Percentiles rank a stretch among this genome's conserved stretches.
phyloP scores from a whole-genome alignment of 2,113 vertebrate genomes.

The Centropus unirufus region DNA sequence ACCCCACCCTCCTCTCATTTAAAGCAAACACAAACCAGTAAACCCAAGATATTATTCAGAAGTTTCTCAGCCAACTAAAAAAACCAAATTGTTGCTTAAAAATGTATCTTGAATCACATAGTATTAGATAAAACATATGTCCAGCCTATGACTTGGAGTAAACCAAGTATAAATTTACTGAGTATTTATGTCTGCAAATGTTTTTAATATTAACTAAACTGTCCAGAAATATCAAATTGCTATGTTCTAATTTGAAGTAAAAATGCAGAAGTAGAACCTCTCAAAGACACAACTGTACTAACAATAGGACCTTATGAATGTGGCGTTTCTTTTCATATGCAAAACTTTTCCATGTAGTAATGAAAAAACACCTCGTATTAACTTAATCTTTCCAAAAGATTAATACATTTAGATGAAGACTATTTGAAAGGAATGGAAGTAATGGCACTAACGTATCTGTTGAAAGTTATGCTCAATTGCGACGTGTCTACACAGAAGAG shows the following conservation, averaged over 20 bases:
- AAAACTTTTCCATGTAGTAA: constrained; percentile 1
- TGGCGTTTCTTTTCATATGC: not conserved
- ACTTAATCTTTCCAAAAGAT: constrained; percentile 5
- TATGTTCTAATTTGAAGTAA: not conserved
- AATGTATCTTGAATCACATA: not conserved
- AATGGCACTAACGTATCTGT: not conserved
- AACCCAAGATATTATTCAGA: not conserved
- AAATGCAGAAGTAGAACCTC: not conserved
- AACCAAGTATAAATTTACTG: not conserved
- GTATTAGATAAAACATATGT: not conserved
- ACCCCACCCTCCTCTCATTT: not conserved
- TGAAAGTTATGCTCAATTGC: not conserved
- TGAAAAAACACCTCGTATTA: constrained; percentile 46
- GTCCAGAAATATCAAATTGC: not conserved
- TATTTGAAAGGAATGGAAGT: not conserved
- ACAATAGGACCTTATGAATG: not conserved
- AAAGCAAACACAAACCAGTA: not conserved
- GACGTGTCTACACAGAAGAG: not conserved
- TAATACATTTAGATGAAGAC: not conserved
- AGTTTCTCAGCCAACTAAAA: not conserved
- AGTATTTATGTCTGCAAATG: not conserved
- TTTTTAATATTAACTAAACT: too few species aligned
- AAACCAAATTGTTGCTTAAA: not conserved
- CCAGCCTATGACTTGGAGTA: not conserved
- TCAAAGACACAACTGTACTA: constrained; percentile 30